phyloP scores from a whole-genome alignment of 1,140 invertebrate species.

The Pygmarrhopalites habei region DNA sequence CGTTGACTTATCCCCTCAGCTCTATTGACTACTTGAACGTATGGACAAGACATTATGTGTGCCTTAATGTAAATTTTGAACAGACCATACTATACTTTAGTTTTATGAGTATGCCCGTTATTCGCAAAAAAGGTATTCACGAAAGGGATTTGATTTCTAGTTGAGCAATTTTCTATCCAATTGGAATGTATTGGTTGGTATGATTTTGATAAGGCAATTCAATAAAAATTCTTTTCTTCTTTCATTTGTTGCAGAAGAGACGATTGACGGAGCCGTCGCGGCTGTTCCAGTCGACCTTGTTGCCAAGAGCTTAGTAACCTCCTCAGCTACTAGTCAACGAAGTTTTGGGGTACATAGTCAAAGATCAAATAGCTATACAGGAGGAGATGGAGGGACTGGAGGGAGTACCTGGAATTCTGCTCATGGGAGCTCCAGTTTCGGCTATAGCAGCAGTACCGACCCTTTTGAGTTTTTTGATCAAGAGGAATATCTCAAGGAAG shows the following conservation, averaged over 20 bases:
- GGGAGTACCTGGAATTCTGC: constrained; percentile 22
- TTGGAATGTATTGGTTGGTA: too few species aligned
- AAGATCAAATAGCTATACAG: background rate
- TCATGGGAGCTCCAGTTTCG: background rate
- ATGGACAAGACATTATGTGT: too few species aligned
- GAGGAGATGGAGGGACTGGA: background rate
- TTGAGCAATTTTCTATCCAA: too few species aligned
- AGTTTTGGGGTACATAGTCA: background rate
- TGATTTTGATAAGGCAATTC: too few species aligned
- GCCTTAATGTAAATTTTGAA: too few species aligned
- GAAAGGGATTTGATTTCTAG: too few species aligned
- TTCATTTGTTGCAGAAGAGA: constrained; percentile 20
- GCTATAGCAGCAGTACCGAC: constrained; percentile 6
- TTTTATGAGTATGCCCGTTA: too few species aligned
- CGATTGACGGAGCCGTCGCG: constrained; percentile 8
- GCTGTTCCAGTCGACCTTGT: constrained; percentile 14
- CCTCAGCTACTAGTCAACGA: constrained; percentile 8
- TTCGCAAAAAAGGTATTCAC: too few species aligned
- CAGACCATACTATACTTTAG: too few species aligned
- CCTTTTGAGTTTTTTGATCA: constrained; percentile 37
- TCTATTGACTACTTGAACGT: too few species aligned
- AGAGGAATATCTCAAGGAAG: constrained; percentile 31
- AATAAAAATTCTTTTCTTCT: background rate
- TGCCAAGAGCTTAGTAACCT: constrained; percentile 14
- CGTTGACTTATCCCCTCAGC: too few species aligned